Evolutionary conservation across 2,113 vertebrate genomes (phyloP).

Genomic region (Seriola dumerili): DNA sequence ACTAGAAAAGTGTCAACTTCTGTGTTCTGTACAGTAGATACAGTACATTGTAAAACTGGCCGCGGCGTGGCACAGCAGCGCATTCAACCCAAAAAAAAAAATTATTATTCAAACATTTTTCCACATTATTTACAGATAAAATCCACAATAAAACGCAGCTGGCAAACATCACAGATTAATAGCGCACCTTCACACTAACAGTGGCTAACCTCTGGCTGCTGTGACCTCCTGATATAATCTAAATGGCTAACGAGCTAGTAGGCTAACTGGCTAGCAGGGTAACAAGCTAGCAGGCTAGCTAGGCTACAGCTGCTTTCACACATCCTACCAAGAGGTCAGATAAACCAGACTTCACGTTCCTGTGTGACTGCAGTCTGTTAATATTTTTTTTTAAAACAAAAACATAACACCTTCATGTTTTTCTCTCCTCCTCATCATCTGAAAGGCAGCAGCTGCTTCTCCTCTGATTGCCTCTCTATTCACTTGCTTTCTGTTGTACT

Average conservation of each 20-base stretch:
- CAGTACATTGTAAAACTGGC: conserved; percentile 93
- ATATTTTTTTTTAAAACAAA: background rate
- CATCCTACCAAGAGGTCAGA: conserved; percentile 57
- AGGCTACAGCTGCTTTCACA: conserved; percentile 47
- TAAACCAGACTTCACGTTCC: conserved; percentile 38
- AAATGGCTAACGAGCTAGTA: conserved; percentile 40
- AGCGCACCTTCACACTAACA: conserved; percentile 80
- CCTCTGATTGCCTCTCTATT: background rate
- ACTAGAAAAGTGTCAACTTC: conserved; percentile 92
- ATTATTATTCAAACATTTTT: conserved; percentile 62
- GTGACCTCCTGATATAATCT: conserved; percentile 27
- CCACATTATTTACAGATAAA: conserved; percentile 87
- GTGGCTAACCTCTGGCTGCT: conserved; percentile 40
- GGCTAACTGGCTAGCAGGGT: conserved; percentile 40
- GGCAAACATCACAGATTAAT: conserved; percentile 91
- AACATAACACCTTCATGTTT: background rate
- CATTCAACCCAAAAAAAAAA: conserved; percentile 50
- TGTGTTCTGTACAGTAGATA: conserved; percentile 97
- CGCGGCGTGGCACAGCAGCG: conserved; percentile 79
- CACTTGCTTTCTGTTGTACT: conserved; percentile 8
- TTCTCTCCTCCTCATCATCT: background rate
- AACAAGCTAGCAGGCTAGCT: conserved; percentile 21
- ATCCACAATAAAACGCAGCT: conserved; percentile 88
- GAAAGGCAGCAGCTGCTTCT: conserved; percentile 15
- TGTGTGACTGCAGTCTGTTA: conserved; percentile 16